phyloP scores from a whole-genome alignment of 2,888 invertebrate species.

The Mythimna loreyi region DNA sequence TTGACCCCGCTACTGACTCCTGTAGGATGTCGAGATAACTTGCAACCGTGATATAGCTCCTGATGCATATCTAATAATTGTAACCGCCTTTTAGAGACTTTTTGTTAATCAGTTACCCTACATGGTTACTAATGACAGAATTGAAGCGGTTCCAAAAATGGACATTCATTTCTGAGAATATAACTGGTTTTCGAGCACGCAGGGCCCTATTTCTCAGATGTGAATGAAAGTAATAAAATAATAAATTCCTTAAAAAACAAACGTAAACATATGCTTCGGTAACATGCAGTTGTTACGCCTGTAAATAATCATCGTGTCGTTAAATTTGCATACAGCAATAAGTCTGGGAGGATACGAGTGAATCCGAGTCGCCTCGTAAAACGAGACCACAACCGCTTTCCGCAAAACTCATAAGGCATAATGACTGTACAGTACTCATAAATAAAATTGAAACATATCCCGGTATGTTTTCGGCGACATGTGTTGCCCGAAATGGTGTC shows the following conservation, averaged over 20 bases:
- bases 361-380: slow-evolving; percentile 75
- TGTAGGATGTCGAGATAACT: slow-evolving; percentile 79
- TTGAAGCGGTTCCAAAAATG: slow-evolving; percentile 60
- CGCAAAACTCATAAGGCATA: slow-evolving; percentile 73
- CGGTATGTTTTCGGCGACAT: slow-evolving; percentile 55
- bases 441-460: slow-evolving; percentile 71
- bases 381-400: slow-evolving; percentile 73
- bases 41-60: slow-evolving; percentile 76
- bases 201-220: slow-evolving; percentile 34
- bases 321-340: slow-evolving; percentile 84
- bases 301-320: slow-evolving; percentile 81
- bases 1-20: slow-evolving; percentile 83
- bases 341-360: slow-evolving; percentile 76
- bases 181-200: slow-evolving; percentile 35
- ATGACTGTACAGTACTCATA: slow-evolving; percentile 65
- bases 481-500: slow-evolving; percentile 30
- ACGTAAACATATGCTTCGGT: slow-evolving; percentile 67
- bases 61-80: slow-evolving; percentile 74
- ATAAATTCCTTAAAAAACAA: slow-evolving; percentile 60
- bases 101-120: slow-evolving; percentile 71
- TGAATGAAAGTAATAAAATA: slow-evolving; percentile 49
- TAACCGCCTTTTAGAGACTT: slow-evolving; percentile 71
- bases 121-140: slow-evolving; percentile 65
- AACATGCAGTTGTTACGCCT: slow-evolving; percentile 71
- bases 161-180: slow-evolving; percentile 53